Evolutionary conservation across 2,113 vertebrate species (phyloP), one percentile per base, ranked within the genome.

Genomic region (Pseudonaja textilis): DNA sequence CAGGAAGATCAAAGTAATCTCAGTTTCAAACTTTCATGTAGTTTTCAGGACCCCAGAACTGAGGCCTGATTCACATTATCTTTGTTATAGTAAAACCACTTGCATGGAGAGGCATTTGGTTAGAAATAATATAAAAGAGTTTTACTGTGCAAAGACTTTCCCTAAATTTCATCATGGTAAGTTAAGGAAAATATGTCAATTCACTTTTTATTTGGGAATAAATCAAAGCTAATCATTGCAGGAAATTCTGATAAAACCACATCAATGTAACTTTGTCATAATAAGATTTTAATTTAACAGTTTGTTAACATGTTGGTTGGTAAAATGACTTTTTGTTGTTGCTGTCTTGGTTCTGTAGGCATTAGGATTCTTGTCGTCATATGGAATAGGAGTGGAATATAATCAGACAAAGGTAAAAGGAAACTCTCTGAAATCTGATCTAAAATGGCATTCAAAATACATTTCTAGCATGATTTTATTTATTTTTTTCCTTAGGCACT

Each of bases 311-410:
- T 90, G 91, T 59, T 81, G 89, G n/a, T 95, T 5, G 47, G 2
- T 85, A 54, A 52, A 64, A 29, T 2, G 50, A 16, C 16, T 14
- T 26, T 87, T 54, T 87, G 5, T 87, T 34, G 25, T 54, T 50
- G 26, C n/a, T 95, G 93, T 89, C 59, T 95, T 96, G 88, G 34
- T 50, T 10, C 56, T 94, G 91, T 91, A 97, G 97, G 97, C 96
- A 89, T 93, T 97, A 95, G 97, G 97, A 91, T 97, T 97, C 94
- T 94, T 97, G 88, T 96, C 96, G 92, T 97, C 97, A 93, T 97
- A 96, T 93, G 97, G 97, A 92, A 97, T 97, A 96, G 97, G 97
- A 95, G 94, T 96, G 93, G 94, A 97, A 91, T 95, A 96, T 93
- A 93, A 96, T 92, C 97, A 96, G 95, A 96, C 97, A 89, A 97